Base-by-base conservation (phyloP, 2,888 invertebrate species). In the Drosophila parthenogenetica region DNA sequence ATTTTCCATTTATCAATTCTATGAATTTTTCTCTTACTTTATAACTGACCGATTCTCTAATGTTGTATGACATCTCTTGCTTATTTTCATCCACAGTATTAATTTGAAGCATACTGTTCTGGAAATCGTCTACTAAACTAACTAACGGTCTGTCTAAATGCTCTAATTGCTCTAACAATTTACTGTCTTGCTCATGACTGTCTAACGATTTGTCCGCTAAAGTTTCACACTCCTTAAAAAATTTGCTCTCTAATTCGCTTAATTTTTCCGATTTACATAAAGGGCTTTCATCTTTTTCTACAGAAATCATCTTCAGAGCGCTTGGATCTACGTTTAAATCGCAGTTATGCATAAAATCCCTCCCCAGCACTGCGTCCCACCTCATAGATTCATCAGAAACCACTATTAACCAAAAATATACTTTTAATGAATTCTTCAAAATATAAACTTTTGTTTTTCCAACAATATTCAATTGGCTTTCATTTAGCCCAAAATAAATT, bases 371-470 rank as follows among this genome's bases (percentile, higher is more conserved):
- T 55, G 50, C 55, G 8, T 25, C n/a, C 4, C 37, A 40, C 19
- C 29, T 55, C 42, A 48, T 55, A 43, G 40, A 54, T n/a, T 62
- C 48, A 16, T 46, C 19, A 22, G 46, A 8, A n/a, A 55, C 57
- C 3, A 49, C 37, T 16, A 49, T 43, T 16, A 58, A 57, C 22
- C 50, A 10, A 35, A 64, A 64, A 50, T 39, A 14, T 11, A 53
- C 22, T 53, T 59, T 59, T 46, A 48, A 13, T 58, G n/a, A n/a
- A 5, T 46, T 10, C 14, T 54, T 42, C 29, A 19, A 10, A 17
- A 54, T 29, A 2, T 43, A 42, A 59, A 59, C 53, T 53, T 48
- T 16, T 8, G 48, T 14, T 59, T 53, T 40, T 53, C 65, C 59
- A 59, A 32, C 22, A 14, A 10, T 14, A 25, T 49, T 39, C 22